Base-by-base conservation (phyloP, 2,113 vertebrate species). In the Puntigrus tetrazona region DNA sequence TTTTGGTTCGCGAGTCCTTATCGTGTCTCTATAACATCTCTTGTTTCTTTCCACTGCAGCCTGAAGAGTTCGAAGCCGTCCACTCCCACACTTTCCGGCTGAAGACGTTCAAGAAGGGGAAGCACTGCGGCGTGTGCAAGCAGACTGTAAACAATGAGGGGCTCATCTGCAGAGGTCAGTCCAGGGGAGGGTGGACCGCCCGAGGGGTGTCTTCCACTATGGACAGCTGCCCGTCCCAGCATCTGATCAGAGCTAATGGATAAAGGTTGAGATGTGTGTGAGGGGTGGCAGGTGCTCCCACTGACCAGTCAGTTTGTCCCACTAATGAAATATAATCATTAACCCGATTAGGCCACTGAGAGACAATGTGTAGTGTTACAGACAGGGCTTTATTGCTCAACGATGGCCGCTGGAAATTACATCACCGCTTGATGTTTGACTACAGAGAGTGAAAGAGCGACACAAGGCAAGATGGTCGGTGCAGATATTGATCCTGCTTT, bases 51-150 rank as follows among this genome's bases (percentile, higher is more conserved):
- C 20, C 22, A 78, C 78, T 6, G 34, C 91, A 99, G 97, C 97
- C 97, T 3, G 96, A 98, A 88, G 98, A 98, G 81, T 90, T 97
- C 90, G 97, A 99, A 88, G 93, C 95, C 0, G 94, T 96, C 87
- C 95, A 96, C 5, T 94, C 93, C 0, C 98, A 99, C 89, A 92
- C 93, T 5, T 99, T 99, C 93, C 95, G 97, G 89, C 95, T 95
- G 93, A 98, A 97, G 92, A 97, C 94, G 41, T 99, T 99, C 92
- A 98, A 96, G 94, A 98, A 97, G 93, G 93, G 95, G 92, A 98
- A 97, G 85, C 94, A 96, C 1, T 99, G 98, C 1, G 94, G 95
- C 4, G 95, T 96, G 38, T 99, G 98, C 87, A 95, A 96, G 1
- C 97, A 97, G 93, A 94, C 92, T 63, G 95, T 99, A 93, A 93